A percentile compares a stretch with the other conserved stretches of the same genome.
phyloP scores from a whole-genome alignment of 2,797 vertebrate genomes.

The Platyrinchus mystaceus region DNA sequence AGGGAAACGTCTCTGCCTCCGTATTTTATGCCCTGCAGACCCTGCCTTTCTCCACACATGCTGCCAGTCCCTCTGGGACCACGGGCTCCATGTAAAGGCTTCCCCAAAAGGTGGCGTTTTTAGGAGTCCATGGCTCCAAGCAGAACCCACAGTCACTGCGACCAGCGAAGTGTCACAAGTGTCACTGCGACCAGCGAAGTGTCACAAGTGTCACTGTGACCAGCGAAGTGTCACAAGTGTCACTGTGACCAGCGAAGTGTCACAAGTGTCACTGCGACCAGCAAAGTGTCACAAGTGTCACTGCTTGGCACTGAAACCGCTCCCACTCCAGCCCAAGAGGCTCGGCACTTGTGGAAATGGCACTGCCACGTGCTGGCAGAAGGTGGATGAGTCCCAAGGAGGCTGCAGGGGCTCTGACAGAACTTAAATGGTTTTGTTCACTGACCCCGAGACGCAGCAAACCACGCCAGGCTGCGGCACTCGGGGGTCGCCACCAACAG shows the following conservation, averaged over 20 bases:
- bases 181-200: too few relatives aligned
- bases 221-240: too few relatives aligned
- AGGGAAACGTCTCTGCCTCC: accelerated
- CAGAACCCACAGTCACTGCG: accelerated
- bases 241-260: too few relatives aligned
- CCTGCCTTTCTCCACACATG: accelerated
- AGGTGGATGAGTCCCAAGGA: too few relatives aligned
- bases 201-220: too few relatives aligned
- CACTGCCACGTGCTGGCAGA: accelerated
- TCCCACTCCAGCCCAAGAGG: accelerated
- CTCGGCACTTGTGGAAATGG: accelerated
- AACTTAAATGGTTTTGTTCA: accelerated
- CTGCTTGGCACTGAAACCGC: accelerated
- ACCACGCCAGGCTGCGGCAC: too few relatives aligned
- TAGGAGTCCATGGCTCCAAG: too few relatives aligned
- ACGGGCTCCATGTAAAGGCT: accelerated
- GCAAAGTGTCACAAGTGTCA: too few relatives aligned
- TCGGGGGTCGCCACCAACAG: not conserved
- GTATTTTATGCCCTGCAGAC: accelerated
- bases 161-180: too few relatives aligned
- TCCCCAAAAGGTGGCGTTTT: not conserved
- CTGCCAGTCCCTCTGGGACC: not conserved
- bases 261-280: too few relatives aligned
- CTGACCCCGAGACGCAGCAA: not conserved
- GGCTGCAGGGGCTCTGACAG: not conserved